phyloP scores from a whole-genome alignment of 2,113 vertebrate genomes.

The Menura novaehollandiae region DNA sequence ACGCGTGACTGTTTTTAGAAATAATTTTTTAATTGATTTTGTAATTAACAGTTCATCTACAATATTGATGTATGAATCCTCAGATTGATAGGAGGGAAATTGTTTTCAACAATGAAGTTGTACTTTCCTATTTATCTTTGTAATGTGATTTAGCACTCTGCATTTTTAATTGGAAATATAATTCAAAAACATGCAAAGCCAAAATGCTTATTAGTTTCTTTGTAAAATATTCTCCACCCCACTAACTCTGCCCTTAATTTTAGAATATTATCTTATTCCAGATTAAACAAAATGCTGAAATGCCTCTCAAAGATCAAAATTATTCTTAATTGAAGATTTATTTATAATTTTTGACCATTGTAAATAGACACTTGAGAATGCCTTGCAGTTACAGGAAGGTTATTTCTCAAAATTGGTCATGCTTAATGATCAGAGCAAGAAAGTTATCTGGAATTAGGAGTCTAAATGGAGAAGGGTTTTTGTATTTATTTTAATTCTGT shows the following conservation, averaged over 20 bases:
- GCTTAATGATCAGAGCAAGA: not conserved
- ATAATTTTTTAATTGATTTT: conserved; percentile 94
- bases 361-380: not conserved
- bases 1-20: conserved; percentile 85
- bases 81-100: conserved; percentile 78
- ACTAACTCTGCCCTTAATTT: conserved; percentile 27
- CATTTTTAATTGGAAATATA: conserved; percentile 65
- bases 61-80: conserved; percentile 78
- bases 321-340: not conserved
- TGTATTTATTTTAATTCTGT: not conserved
- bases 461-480: not conserved
- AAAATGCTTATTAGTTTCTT: conserved; percentile 49
- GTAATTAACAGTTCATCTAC: conserved; percentile 90
- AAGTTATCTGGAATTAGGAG: not conserved
- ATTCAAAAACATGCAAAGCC: conserved; percentile 51
- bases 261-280: not conserved
- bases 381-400: not conserved
- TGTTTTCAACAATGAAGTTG: conserved; percentile 81
- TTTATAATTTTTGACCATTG: not conserved
- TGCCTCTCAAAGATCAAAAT: not conserved
- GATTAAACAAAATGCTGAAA: not conserved
- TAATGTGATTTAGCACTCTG: conserved; percentile 70
- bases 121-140: conserved; percentile 76
- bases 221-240: conserved; percentile 26
- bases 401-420: conserved; percentile 12